phyloP scores from a whole-genome alignment of 2,888 invertebrate genomes.

The Strigamia crassipes region DNA sequence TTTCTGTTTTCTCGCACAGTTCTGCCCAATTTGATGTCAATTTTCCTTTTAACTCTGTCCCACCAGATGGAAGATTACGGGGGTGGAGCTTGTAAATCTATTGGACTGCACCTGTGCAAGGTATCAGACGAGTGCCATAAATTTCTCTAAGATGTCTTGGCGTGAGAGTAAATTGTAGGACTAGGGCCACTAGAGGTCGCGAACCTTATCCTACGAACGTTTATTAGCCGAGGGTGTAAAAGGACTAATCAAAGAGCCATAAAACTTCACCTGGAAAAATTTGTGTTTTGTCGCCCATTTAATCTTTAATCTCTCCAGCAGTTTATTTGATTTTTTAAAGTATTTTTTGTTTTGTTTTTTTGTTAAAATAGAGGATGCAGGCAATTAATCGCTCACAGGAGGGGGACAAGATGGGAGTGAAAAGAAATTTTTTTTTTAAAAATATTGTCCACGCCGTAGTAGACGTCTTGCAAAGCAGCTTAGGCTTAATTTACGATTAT shows the following conservation, averaged over 20 bases:
- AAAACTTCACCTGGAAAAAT: constrained; percentile 36
- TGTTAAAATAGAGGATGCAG: neutral
- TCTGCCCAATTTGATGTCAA: constrained; percentile 35
- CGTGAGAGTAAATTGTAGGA: constrained; percentile 33
- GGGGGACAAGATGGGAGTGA: neutral
- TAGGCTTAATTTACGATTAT: constrained; percentile 42
- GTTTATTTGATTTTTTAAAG: neutral
- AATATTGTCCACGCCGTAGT: constrained; percentile 32
- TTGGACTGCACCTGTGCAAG: constrained; percentile 40
- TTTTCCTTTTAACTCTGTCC: constrained; percentile 37
- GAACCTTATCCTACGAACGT: constrained; percentile 33
- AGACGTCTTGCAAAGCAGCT: constrained; percentile 33
- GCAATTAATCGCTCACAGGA: constrained; percentile 8
- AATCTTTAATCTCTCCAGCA: constrained; percentile 1
- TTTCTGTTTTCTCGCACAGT: constrained; percentile 7
- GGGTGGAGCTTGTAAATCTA: constrained; percentile 10
- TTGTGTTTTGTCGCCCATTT: constrained; percentile 32
- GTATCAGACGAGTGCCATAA: constrained; percentile 35
- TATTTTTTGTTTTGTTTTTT: neutral
- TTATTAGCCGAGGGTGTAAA: constrained; percentile 31
- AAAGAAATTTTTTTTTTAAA: constrained; percentile 20
- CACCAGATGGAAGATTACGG: constrained; percentile 6
- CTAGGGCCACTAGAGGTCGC: constrained; percentile 31
- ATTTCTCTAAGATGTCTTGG: constrained; percentile 19
- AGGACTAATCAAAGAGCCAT: constrained; percentile 42